Evolutionary conservation across 2,113 vertebrate genomes (phyloP), one percentile per base, ranked within the genome.

Genomic region (Heterocephalus glaber): DNA sequence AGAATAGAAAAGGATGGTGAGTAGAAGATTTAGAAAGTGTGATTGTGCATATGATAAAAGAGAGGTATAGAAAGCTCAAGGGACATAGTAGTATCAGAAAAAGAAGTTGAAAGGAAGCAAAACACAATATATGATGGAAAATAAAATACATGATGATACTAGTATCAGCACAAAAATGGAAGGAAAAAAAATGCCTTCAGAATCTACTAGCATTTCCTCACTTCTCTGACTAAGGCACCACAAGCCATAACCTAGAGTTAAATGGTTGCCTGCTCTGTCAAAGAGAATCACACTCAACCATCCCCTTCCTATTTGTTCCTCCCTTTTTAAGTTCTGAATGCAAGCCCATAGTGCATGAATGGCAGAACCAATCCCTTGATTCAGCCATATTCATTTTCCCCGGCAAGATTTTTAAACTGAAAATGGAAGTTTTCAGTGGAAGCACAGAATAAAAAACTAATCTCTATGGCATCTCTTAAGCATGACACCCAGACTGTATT

Each of bases 321-420:
- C 24, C 89, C 52, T 41, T 89, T 89, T 72, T 30, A 96, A 61
- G 4, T 72, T 96, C 83, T 96, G 72, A 96, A 96, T 93, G 60
- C 35, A 95, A 86, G 44, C 81, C 68, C 85, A 86, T 13, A 74
- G 58, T 68, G 19, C 5, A 35, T 90, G 95, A 96, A 95, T 77
- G 56, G 77, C 81, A 96, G 66, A 94, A 86, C 56, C 87, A 95
- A 72, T 86, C 41, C 82, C 52, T 95, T 92, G 68, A 83, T 95
- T 95, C 80, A 96, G 82, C 70, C 89, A 88, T 83, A 89, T 93
- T 97, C 88, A 94, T 92, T 95, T 97, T 89, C 74, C 38, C 93
- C 91, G 77, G 94, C 1, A 86, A 84, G 70, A 90, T 56, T 84
- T 94, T 76, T 92, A 95, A 94, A 92, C 89, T 91, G 35, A 97